Base-by-base conservation (phyloP, 1,140 invertebrate species). In the Helicoverpa zea region DNA sequence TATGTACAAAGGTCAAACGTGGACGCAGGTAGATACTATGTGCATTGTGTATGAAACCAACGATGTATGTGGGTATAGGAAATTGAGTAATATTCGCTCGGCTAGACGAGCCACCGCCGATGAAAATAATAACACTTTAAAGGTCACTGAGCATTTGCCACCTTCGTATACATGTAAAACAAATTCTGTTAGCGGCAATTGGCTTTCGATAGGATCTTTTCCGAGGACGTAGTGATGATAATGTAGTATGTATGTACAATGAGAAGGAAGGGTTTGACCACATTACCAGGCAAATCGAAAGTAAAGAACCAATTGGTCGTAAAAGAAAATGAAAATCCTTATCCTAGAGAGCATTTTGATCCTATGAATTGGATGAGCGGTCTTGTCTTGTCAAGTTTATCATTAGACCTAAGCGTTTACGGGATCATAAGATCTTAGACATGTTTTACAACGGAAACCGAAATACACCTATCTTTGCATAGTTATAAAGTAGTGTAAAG, bases 51-150 rank as follows among this genome's bases (percentile, higher is more conserved):
- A 77, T 56, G n/a, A n/a, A 49, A 43, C 51, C n/a, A 30, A 68
- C 70, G 43, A 80, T 56, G 79, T 74, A 59, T 73, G 68, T 73
- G 23, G 56, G 72, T 76, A 61, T 66, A 61, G 49, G 30, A 76
- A 75, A 81, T 81, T 68, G 72, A 81, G 73, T 78, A 72, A 82
- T 59, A 47, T 63, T 61, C 70, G 59, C 63, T 76, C 43, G 43
- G 49, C 12, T 82, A 70, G 74, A 78, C 63, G 56, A 73, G 75
- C 66, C 30, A 66, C 14, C 63, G 75, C 68, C 52, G 64, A 16
- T 59, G 47, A 79, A 56, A 58, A 68, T 68, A 78, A 49, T 70
- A 79, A 68, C 54, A 70, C 51, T 29, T 14, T 77, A 81, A 81
- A 76, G 74, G 80, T 81, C 80, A 47, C 47, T 47, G 66, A 72